Base-by-base conservation (phyloP, 2,113 vertebrate genomes). In the Camelus dromedarius region DNA sequence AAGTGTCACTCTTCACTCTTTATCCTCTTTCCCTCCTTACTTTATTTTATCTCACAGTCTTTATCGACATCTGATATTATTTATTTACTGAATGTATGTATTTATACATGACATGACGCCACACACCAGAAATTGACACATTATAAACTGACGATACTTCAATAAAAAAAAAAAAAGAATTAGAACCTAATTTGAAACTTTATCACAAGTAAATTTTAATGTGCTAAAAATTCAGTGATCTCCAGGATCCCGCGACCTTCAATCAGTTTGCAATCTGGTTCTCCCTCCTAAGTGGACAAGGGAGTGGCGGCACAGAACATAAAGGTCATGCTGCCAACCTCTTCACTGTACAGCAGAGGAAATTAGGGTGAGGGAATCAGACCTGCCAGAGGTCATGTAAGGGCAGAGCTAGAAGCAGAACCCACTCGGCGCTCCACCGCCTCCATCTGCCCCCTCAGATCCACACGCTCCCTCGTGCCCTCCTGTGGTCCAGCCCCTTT, bases 141-240 rank as follows among this genome's bases (percentile, higher is more conserved):
- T 42, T 42, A 42, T 42, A 42, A 42, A 42, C 38, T 42, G 38
- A 42, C 38, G 38, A 42, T 42, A 42, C 5, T 42, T 42, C 5
- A 42, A 42, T 42, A 42, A 42, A 42, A 42, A 90, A 77, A 54
- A 91, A 73, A 81, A 97, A 52, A 2, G 8, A 60, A 67, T 50
- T 38, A 95, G n/a, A 86, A 79, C 54, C 77, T 72, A 73, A 46
- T 42, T 82, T 38, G 66, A 94, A 92, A 81, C 22, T 70, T 90
- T 42, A 56, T 58, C 50, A n/a, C 83, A 70, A 91, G 35, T 52
- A n/a, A 96, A 82, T 75, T 91, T 46, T 87, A 52, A 38, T 52
- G 1, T 73, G 35, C 19, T 87, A n/a, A 58, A 69, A 42, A 91
- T 13, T 35, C 54, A 76, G 14, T 81, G 6, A 50, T 14, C n/a